These are phyloP conservation scores for Zeugodacus cucurbitae DNA, from an alignment of 1,140 invertebrate species.

Conservation along the genomic window DNA sequence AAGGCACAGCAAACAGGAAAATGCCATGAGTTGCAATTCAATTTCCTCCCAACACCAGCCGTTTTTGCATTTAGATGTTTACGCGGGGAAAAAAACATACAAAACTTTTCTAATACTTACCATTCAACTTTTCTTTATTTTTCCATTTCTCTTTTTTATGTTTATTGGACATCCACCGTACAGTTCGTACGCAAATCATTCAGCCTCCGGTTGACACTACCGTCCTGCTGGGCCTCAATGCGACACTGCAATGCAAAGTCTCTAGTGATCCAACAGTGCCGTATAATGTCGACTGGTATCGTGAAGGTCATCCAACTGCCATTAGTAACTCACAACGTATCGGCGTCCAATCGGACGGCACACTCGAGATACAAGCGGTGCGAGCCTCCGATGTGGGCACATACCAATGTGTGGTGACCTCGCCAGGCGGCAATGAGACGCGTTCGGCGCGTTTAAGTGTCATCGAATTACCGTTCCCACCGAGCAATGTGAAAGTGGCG, in stretches of 20 bases:
- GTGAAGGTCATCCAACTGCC: conserved; percentile 76
- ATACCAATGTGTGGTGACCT: conserved; percentile 83
- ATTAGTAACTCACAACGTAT: conserved; percentile 73
- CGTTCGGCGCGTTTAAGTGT: conserved; percentile 85
- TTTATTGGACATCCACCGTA: not conserved
- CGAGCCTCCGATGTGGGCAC: conserved; percentile 84
- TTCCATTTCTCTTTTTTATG: conserved; percentile 13
- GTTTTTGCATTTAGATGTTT: not conserved
- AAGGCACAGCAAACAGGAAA: conserved; percentile 8
- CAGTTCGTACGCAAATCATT: conserved; percentile 91
- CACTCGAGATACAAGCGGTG: conserved; percentile 83
- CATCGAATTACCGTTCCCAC: conserved; percentile 93
- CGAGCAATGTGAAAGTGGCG: conserved; percentile 84
- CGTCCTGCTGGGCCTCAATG: conserved; percentile 89
- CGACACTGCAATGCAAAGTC: conserved; percentile 91
- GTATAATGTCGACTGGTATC: conserved; percentile 92
- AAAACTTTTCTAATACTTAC: conserved; percentile 40
- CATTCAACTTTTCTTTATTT: conserved; percentile 6
- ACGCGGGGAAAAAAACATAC: not conserved
- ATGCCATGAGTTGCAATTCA: conserved; percentile 1
- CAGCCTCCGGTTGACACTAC: conserved; percentile 90
- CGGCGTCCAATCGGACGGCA: conserved; percentile 79
- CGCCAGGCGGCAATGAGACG: conserved; percentile 92
- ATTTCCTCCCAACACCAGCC: not conserved
- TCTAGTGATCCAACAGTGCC: conserved; percentile 91